Conservation (phyloP, 2,888 invertebrate species). For the Napeogenes sylphis region DNA sequence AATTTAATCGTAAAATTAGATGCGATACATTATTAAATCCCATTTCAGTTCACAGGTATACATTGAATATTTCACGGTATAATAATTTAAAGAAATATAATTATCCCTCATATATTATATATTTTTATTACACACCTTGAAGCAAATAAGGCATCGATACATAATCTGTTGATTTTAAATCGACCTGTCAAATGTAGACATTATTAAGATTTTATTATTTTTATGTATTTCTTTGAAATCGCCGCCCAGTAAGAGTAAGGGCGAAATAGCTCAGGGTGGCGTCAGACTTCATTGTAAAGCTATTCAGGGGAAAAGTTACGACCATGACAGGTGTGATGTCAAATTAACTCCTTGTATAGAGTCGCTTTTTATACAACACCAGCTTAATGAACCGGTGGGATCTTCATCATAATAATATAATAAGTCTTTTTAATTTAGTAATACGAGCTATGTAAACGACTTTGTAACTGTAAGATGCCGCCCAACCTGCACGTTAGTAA, state of each 20-base stretch:
- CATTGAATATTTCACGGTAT: no score
- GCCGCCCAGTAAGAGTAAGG: constrained; percentile 57
- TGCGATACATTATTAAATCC: no score
- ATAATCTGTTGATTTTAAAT: constrained; percentile 54
- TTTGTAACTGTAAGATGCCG: constrained; percentile 13
- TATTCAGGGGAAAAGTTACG: constrained; percentile 71
- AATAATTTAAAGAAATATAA: no score
- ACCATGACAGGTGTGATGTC: constrained; percentile 74
- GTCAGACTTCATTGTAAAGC: constrained; percentile 69
- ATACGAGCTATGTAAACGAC: background rate
- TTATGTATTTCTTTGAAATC: constrained; percentile 63
- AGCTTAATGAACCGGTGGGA: constrained; percentile 68
- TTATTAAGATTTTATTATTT: constrained; percentile 68
- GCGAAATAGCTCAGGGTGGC: constrained; percentile 57
- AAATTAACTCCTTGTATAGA: constrained; percentile 76
- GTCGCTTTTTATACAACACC: constrained; percentile 69
- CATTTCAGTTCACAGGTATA: no score
- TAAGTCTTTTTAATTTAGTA: constrained; percentile 23
- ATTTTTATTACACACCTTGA: constrained; percentile 30
- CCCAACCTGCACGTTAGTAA: constrained; percentile 15
- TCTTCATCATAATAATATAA: constrained; percentile 64
- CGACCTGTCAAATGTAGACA: constrained; percentile 66
- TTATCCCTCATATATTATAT: constrained; percentile 13
- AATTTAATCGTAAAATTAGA: no score
- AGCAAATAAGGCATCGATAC: constrained; percentile 13